A percentile compares a stretch with the other conserved stretches of the same genome.
These are phyloP conservation scores for Andrena marginata DNA, from an alignment of 2,888 invertebrate genomes.

Conservation along the genomic window DNA sequence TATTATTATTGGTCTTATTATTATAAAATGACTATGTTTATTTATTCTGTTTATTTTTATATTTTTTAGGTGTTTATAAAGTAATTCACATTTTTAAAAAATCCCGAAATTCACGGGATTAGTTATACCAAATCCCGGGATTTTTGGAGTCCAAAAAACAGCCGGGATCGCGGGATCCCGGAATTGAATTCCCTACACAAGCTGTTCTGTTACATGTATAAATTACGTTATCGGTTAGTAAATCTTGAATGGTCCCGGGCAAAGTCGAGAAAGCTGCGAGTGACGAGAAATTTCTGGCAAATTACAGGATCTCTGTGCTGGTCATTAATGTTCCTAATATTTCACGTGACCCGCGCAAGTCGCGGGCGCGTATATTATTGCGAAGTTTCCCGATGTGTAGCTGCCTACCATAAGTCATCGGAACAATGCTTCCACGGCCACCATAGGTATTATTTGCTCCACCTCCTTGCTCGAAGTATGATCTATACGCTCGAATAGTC, in stretches of 20 bases:
- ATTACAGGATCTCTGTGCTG: conserved; percentile 43
- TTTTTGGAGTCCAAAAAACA: too few species aligned
- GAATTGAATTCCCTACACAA: too few species aligned
- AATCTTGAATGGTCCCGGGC: conserved; percentile 1
- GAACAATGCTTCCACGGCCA: conserved; percentile 71
- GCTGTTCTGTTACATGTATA: conserved; percentile 8
- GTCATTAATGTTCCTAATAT: conserved; percentile 64
- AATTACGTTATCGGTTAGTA: conserved; percentile 26
- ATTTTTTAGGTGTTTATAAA: too few species aligned
- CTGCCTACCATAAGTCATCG: conserved; percentile 71
- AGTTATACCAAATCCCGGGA: too few species aligned
- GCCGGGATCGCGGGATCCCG: too few species aligned
- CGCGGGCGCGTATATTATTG: conserved; percentile 51
- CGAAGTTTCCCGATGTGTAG: conserved; percentile 58
- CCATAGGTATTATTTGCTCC: conserved; percentile 70
- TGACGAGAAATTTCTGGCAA: conserved; percentile 36
- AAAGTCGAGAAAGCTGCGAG: conserved; percentile 20
- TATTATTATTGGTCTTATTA: too few species aligned
- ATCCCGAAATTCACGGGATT: too few species aligned
- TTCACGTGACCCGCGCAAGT: conserved; percentile 52
- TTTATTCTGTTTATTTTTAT: too few species aligned
- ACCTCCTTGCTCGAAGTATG: conserved; percentile 63
- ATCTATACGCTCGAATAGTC: conserved; percentile 64
- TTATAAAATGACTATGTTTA: too few species aligned
- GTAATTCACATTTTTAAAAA: too few species aligned